Conservation (phyloP, 1,140 invertebrate species). For the Uloborus diversus region DNA sequence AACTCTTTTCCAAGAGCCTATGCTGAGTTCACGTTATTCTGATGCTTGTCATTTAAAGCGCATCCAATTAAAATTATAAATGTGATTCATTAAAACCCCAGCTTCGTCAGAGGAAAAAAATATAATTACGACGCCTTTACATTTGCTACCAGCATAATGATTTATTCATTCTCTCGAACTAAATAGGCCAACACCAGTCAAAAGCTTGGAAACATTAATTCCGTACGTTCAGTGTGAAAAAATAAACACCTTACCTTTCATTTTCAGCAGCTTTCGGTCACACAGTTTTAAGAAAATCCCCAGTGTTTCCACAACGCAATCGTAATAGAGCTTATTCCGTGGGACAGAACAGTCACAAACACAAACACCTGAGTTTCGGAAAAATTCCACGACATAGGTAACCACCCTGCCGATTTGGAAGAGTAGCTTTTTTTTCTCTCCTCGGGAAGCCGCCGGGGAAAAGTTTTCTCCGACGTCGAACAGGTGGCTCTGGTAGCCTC, state of each 20-base stretch:
- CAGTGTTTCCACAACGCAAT: not conserved
- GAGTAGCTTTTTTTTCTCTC: too few relatives aligned
- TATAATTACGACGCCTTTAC: not conserved
- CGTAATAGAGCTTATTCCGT: not conserved
- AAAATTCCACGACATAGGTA: not conserved
- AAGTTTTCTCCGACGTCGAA: conserved; percentile 11
- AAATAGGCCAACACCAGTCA: not conserved
- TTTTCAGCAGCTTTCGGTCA: too few relatives aligned
- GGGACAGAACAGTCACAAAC: not conserved
- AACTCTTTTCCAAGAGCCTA: too few relatives aligned
- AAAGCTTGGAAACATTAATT: too few relatives aligned
- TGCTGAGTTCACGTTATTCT: too few relatives aligned
- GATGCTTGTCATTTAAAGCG: too few relatives aligned
- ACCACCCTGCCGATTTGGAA: too few relatives aligned
- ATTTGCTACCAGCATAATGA: not conserved
- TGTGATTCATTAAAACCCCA: too few relatives aligned
- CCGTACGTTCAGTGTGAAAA: too few relatives aligned
- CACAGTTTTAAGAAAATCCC: not conserved
- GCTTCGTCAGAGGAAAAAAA: too few relatives aligned
- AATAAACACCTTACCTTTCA: too few relatives aligned
- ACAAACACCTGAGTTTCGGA: not conserved
- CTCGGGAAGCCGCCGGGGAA: not conserved
- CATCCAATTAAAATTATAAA: too few relatives aligned
- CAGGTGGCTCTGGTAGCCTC: not conserved
- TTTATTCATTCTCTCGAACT: not conserved